Evolutionary conservation across 1,140 invertebrate genomes (phyloP).

Genomic region (Bombus difficillimus): DNA sequence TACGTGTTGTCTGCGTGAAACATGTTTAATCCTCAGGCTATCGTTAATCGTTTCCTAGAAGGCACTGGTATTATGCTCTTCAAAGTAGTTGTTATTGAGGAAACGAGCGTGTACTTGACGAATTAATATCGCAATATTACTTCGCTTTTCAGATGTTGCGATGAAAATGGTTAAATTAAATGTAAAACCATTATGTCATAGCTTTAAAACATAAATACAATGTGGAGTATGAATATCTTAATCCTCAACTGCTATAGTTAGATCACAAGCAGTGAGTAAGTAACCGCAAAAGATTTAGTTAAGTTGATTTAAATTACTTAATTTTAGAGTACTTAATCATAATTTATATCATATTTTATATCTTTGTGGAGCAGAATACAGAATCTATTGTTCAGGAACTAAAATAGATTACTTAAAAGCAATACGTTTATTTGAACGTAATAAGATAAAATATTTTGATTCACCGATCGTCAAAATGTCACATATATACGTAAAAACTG

Average conservation of each 20-base stretch:
- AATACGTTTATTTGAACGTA: background rate
- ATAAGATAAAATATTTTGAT: background rate
- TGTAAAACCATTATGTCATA: too few relatives aligned
- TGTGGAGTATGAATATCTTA: background rate
- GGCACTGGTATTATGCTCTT: slow-evolving; percentile 33
- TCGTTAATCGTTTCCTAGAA: slow-evolving; percentile 53
- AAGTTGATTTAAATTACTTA: background rate
- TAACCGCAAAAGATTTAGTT: too few relatives aligned
- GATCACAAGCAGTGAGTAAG: too few relatives aligned
- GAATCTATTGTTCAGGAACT: background rate
- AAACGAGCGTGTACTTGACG: slow-evolving; percentile 4
- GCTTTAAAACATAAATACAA: background rate
- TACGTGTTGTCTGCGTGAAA: slow-evolving; percentile 54
- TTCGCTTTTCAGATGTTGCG: background rate
- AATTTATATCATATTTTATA: background rate
- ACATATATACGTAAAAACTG: background rate
- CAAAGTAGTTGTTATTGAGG: slow-evolving; percentile 25
- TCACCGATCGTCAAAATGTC: background rate
- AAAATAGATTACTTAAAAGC: accelerated
- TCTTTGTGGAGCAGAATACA: background rate
- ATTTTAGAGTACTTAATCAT: background rate
- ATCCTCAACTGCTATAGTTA: too few relatives aligned
- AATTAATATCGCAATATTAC: background rate
- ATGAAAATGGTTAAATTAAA: background rate
- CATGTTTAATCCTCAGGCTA: slow-evolving; percentile 44